Evolutionary conservation across 2,888 invertebrate genomes (phyloP), one percentile per base, ranked within the genome.

Genomic region (Muscina levida): DNA sequence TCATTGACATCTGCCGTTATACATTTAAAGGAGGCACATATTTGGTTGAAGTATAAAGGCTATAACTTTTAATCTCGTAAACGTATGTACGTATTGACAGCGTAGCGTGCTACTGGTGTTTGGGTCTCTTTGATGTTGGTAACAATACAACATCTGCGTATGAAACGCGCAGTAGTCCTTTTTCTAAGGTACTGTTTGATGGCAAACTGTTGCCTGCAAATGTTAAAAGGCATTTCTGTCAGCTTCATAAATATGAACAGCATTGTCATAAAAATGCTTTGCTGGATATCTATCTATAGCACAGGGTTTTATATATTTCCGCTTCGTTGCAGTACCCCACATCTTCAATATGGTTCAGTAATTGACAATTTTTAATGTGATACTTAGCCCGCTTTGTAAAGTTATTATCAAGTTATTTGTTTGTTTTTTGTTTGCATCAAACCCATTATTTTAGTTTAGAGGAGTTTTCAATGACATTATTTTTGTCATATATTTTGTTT

Each of bases 221-320:
- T 57, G 57, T 26, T 6, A 37, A 37, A 57, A 48, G 51, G 22
- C 65, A 57, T 51, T 65, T 70, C 37, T 74, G 74, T 74, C 79
- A 71, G 59, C 65, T 71, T 57, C 46, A 62, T 53, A 67, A 39
- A 72, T 65, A 73, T 57, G 57, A 79, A 74, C 37, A 71, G 39
- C 59, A 57, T 59, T 59, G 65, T 77, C 48, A 57, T 57, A 71
- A 57, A 70, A 19, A 65, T 31, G 42, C 57, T 74, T 66, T 66
- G 70, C 57, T 42, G 31, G 48, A 56, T 68, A 72, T 72, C 62
- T 59, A 68, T 72, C 51, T 51, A 62, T 70, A 78, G 65, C 67
- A 19, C 42, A 42, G 39, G 42, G 53, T 56, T 53, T n/a, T n/a
- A n/a, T n/a, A n/a, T n/a, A n/a, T n/a, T n/a, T n/a, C n/a, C n/a